phyloP scores from a whole-genome alignment of 2,888 invertebrate species.

The Incurvaria masculella region DNA sequence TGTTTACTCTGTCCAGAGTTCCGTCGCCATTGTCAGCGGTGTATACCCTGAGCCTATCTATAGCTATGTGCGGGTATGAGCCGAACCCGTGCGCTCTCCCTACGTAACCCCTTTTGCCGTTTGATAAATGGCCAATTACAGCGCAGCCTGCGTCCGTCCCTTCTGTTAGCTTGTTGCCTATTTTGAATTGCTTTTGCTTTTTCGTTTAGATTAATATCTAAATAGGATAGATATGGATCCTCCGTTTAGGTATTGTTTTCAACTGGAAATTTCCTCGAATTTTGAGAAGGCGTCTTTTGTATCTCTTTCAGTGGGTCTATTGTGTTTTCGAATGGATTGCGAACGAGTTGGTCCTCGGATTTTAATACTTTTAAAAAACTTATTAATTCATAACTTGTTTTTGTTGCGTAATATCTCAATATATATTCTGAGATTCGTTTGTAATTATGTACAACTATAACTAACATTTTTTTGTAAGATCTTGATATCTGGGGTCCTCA shows the following conservation, averaged over 20 bases:
- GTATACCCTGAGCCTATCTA: neutral
- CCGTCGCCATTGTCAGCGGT: neutral
- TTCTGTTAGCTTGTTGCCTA: slow-evolving; percentile 57
- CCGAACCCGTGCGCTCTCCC: slow-evolving; percentile 16
- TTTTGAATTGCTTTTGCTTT: slow-evolving; percentile 58
- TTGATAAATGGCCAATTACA: slow-evolving; percentile 61
- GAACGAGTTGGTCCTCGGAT: neutral
- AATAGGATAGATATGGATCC: slow-evolving; percentile 57
- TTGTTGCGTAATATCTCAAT: too few species aligned
- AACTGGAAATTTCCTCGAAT: slow-evolving; percentile 45
- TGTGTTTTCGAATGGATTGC: slow-evolving; percentile 18
- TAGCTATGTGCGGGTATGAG: neutral
- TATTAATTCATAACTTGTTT: too few species aligned
- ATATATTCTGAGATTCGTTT: too few species aligned
- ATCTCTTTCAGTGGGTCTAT: slow-evolving; percentile 26
- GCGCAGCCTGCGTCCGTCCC: slow-evolving; percentile 43
- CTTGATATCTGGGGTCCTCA: too few species aligned
- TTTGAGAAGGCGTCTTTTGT: slow-evolving; percentile 27
- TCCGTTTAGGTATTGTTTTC: slow-evolving; percentile 53
- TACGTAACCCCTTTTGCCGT: slow-evolving; percentile 55
- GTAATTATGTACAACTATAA: too few species aligned
- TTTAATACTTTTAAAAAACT: too few species aligned
- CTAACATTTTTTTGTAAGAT: too few species aligned
- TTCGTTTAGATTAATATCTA: slow-evolving; percentile 59
- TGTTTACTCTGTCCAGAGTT: neutral